Base-by-base conservation (phyloP, 2,113 vertebrate genomes). In the Pleuronectes platessa region DNA sequence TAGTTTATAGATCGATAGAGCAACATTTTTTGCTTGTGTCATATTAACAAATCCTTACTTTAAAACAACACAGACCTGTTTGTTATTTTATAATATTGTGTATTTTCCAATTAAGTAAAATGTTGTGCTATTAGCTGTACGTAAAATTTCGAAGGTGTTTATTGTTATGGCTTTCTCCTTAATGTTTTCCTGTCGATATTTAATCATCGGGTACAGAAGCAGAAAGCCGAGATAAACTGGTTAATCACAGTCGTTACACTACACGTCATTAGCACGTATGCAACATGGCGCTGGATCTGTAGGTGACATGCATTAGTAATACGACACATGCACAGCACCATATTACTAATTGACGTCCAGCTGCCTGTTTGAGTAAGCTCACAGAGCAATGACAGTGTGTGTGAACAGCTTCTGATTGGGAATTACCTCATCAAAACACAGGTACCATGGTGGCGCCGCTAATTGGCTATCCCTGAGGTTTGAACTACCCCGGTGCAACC, bases 381-480 rank as follows among this genome's bases (percentile, higher is more conserved):
- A 76, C 68, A 65, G 4, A 14, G 56, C 61, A 27, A 74, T 56
- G 31, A 24, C 14, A 6, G n/a, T 2, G 49, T 86, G 72, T 68
- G 42, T 59, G 78, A 61, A 76, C 49, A 37, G 45, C 21, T 54
- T 72, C 60, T 80, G 56, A 78, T 60, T 45, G 59, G 58, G 23
- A 82, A 81, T 83, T 61, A 60, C 66, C 74, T 73, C 65, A 49
- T 81, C 53, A 86, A 68, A 82, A 77, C 79, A 79, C 42, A 5
- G 73, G 64, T 56, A 74, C 23, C 59, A 5, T 15, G 31, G 66
- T 21, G 59, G 56, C 27, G 40, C 20, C 2, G 23, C 72, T 80
- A 90, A 92, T 83, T 88, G 68, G 68, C 76, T 35, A 37, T 69
- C 53, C 69, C 75, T 42, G 24, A 65, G 66, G 37, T 73, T 70